Base-by-base conservation (phyloP, 2,888 invertebrate species). In the Graphium colonna region DNA sequence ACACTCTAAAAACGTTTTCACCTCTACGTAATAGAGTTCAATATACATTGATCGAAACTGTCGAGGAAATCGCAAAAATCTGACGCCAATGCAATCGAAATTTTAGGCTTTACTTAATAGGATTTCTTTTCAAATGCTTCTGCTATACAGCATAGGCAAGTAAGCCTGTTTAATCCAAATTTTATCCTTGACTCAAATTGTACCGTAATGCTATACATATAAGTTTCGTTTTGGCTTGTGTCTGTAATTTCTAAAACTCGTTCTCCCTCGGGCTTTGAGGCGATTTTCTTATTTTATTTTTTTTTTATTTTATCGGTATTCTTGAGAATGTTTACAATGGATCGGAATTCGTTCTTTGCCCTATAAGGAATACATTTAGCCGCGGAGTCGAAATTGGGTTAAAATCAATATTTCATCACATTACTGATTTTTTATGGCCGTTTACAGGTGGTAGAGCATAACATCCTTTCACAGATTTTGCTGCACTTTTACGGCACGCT, bases 281-380 rank as follows among this genome's bases (percentile, higher is more conserved):
- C 31, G 39, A 40, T 48, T 48, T 31, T 38, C 36, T 53, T 46
- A 36, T 36, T 36, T 12, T 36, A 21, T 33, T n/a, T 36, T 36
- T 33, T n/a, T 36, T 36, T 36, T 36, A 36, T 46, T 53, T 48
- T 48, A 53, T 48, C 48, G 21, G 38, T 16, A 39, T 53, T 43
- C 43, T 48, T 18, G 16, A 43, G 52, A 53, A 53, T 53, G 26
- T 39, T 21, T 43, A 53, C 52, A 52, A 48, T 42, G 42, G 28
- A 8, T 31, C 10, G 52, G 52, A 48, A 48, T 53, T 17, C 16
- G 36, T 31, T 17, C 28, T 36, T 26, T 38, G 15, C 18, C 31
- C 39, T 3, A 39, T 31, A 17, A 36, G 18, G 38, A n/a, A 21
- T 18, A 44, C 5, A 51, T 50, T 36, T n/a, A n/a, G 13, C n/a